phyloP scores from a whole-genome alignment of 2,888 invertebrate species.

The Epistrophe grossulariae region DNA sequence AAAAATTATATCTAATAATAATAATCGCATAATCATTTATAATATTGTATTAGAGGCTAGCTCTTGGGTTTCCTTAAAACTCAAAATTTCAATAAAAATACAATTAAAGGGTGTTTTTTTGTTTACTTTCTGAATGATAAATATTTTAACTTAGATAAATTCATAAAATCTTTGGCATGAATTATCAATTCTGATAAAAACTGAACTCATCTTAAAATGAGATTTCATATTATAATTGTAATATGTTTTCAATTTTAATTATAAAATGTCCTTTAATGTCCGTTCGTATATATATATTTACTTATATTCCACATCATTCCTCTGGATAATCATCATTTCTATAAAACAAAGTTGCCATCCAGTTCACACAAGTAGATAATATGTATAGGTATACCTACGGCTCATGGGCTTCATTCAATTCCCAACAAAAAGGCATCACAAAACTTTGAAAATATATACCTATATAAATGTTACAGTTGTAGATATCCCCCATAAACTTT shows the following conservation, averaged over 20 bases:
- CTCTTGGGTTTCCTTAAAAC: no score
- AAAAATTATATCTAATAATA: no score
- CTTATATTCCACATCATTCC: constrained; percentile 30
- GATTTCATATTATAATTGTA: no score
- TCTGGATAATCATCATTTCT: constrained; percentile 49
- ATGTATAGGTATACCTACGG: background rate
- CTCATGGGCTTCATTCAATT: constrained; percentile 41
- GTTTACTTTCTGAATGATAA: no score
- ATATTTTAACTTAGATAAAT: no score
- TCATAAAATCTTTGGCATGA: background rate
- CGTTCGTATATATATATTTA: no score
- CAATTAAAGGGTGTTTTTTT: no score
- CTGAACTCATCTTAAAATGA: background rate
- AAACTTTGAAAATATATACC: constrained; percentile 62
- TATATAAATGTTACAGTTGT: constrained; percentile 57
- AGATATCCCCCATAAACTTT: constrained; percentile 62
- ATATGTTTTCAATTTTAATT: background rate
- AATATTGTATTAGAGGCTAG: no score
- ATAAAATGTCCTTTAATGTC: background rate
- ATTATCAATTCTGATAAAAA: background rate
- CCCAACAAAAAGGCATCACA: background rate
- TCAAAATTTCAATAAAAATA: no score
- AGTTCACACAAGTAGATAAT: constrained; percentile 16
- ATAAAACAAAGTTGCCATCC: constrained; percentile 36
- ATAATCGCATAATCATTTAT: no score